Evolutionary conservation across 2,888 invertebrate species (phyloP).

Genomic region (Embidobia sp.): DNA sequence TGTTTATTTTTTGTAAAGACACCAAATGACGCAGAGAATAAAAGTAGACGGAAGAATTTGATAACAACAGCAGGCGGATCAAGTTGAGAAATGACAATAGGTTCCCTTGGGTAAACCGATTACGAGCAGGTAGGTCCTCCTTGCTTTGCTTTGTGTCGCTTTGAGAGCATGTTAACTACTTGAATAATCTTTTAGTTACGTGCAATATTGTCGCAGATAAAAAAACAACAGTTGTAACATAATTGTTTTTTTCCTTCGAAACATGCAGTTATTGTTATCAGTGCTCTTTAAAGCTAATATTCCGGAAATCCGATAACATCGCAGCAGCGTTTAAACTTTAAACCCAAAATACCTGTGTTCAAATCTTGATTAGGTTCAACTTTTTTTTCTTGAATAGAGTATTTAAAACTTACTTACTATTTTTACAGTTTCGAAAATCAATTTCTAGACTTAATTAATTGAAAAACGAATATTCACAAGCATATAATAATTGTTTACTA

Average conservation of each 20-base stretch:
- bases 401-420: no score
- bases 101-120: slow-evolving; percentile 62
- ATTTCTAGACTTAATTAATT: no score
- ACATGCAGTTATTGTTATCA: no score
- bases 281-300: no score
- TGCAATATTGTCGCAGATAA: slow-evolving; percentile 35
- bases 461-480: no score
- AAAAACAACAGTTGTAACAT: not conserved
- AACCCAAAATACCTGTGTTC: no score
- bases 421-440: no score
- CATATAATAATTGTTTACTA: no score
- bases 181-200: slow-evolving; percentile 51
- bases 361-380: no score
- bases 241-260: not conserved
- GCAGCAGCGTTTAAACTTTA: no score
- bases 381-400: no score
- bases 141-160: slow-evolving; percentile 49
- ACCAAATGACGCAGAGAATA: slow-evolving; percentile 51
- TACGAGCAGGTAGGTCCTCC: slow-evolving; percentile 65
- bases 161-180: slow-evolving; percentile 55
- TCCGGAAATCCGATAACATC: no score
- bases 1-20: slow-evolving; percentile 41
- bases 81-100: slow-evolving; percentile 65
- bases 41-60: slow-evolving; percentile 66
- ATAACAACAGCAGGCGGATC: slow-evolving; percentile 71